Evolutionary conservation across 1,140 invertebrate species (phyloP).

Genomic region (Zaprionus ornatus): DNA sequence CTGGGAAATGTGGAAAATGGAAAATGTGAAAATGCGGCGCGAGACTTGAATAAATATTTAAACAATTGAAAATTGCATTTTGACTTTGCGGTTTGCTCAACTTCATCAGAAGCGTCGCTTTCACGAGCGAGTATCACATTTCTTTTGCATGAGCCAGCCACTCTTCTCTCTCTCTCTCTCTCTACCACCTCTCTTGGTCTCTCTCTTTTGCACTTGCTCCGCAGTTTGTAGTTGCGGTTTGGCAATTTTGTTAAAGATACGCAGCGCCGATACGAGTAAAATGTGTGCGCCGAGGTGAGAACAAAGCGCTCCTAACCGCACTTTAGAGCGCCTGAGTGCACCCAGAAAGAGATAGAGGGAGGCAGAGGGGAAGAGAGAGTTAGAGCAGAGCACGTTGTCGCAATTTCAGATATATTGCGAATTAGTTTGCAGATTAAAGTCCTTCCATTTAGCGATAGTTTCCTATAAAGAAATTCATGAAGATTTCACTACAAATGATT

Average conservation of each 20-base stretch:
- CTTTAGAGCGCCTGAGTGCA: slow-evolving; percentile 33
- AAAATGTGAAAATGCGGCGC: neutral
- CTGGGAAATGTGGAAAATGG: neutral
- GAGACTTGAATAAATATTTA: slow-evolving; percentile 61
- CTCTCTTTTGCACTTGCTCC: neutral
- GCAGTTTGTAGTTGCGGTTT: slow-evolving; percentile 62
- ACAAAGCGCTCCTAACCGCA: slow-evolving; percentile 66
- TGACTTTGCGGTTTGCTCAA: slow-evolving; percentile 36
- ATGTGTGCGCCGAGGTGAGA: slow-evolving; percentile 65
- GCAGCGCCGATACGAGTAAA: slow-evolving; percentile 63
- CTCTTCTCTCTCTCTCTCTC: neutral
- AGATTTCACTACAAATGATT: neutral
- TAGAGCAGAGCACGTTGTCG: neutral
- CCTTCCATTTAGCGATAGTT: neutral
- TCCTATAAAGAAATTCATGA: neutral
- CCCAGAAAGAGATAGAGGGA: neutral
- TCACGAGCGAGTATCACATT: slow-evolving; percentile 53
- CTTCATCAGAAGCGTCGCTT: slow-evolving; percentile 59
- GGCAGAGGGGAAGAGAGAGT: neutral
- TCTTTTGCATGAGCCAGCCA: slow-evolving; percentile 16
- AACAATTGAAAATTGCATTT: slow-evolving; percentile 55
- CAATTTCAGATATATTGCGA: neutral
- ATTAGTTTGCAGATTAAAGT: slow-evolving; percentile 5
- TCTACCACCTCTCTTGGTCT: neutral
- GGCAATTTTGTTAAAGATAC: slow-evolving; percentile 80